Evolutionary conservation across 2,113 vertebrate species (phyloP).

Genomic region (Oophaga pumilio): DNA sequence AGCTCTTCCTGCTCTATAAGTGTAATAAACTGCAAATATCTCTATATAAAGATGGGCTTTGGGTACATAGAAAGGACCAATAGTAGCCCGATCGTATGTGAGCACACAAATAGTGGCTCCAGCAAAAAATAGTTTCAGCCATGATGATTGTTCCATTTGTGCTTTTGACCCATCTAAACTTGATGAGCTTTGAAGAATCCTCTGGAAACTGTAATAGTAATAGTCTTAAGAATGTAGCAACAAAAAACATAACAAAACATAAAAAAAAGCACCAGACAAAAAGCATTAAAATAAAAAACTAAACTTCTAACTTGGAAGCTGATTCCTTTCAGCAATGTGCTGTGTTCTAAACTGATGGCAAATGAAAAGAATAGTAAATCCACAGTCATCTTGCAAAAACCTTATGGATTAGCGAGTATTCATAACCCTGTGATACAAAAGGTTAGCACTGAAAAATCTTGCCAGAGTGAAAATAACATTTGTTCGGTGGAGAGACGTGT

Average conservation of each 20-base stretch:
- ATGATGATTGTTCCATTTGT: background rate
- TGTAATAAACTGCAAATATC: no score
- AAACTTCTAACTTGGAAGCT: conserved; percentile 1
- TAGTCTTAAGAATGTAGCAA: background rate
- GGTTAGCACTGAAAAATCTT: conserved; percentile 9
- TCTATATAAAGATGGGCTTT: no score
- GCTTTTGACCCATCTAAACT: background rate
- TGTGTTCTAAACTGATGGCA: background rate
- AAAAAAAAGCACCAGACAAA: background rate
- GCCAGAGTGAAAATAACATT: conserved; percentile 13
- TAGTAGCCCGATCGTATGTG: background rate
- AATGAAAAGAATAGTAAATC: conserved; percentile 20
- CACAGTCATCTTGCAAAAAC: conserved; percentile 29
- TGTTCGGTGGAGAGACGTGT: background rate
- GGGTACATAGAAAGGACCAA: no score
- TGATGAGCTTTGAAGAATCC: background rate
- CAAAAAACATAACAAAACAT: background rate
- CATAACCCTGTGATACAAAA: conserved; percentile 12
- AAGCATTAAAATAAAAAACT: background rate
- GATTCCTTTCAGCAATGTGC: background rate
- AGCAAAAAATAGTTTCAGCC: background rate
- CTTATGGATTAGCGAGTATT: conserved; percentile 12
- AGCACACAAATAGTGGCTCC: background rate
- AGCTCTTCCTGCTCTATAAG: no score
- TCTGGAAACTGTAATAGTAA: background rate